phyloP scores from a whole-genome alignment of 2,113 vertebrate species.

The Pampusana beccarii region DNA sequence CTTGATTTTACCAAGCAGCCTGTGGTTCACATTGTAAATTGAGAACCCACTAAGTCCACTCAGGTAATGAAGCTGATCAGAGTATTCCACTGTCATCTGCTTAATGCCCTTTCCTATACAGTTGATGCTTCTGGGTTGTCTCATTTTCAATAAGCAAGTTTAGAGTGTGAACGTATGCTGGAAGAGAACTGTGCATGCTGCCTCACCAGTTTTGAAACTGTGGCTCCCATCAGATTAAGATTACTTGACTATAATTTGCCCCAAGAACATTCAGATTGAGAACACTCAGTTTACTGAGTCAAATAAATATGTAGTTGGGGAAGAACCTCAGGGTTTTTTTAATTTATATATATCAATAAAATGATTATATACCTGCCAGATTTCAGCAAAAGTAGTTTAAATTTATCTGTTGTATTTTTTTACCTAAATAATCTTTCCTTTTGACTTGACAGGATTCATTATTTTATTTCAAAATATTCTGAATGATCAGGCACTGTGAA shows the following conservation, averaged over 20 bases:
- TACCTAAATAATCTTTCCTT: neutral
- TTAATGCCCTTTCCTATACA: neutral
- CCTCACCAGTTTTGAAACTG: neutral
- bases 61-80: neutral
- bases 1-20: neutral
- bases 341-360: neutral
- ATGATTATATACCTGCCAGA: neutral
- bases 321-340: neutral
- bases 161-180: neutral
- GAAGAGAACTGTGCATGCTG: neutral
- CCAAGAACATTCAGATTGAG: neutral
- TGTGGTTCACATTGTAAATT: neutral
- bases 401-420: neutral
- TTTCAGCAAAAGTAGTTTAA: neutral
- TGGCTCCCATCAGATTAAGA: neutral
- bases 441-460: neutral
- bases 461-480: neutral
- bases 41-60: neutral
- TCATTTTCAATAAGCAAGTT: neutral
- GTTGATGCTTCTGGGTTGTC: neutral
- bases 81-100: neutral
- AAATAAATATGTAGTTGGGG: neutral
- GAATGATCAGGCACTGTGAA: neutral
- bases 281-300: neutral
- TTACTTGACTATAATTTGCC: neutral